Conservation (phyloP, 2,797 vertebrate genomes). For the Acestrorhynchus altus region DNA sequence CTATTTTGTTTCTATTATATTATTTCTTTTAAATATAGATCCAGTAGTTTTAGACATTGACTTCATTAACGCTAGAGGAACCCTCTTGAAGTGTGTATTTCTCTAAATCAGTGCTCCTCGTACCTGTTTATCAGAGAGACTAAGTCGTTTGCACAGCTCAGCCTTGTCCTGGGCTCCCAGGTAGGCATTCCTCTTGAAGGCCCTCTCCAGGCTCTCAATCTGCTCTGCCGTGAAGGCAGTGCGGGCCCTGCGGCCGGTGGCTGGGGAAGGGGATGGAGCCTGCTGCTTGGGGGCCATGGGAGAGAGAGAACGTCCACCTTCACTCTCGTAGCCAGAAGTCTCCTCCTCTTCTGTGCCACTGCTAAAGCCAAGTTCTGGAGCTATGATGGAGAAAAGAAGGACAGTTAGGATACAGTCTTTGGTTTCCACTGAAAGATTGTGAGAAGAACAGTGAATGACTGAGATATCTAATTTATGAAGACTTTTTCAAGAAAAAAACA, state of each 20-base stretch:
- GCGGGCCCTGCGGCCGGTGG: constrained; percentile 74
- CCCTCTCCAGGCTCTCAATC: constrained; percentile 77
- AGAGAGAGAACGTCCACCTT: constrained; percentile 71
- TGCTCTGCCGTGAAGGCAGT: constrained; percentile 82
- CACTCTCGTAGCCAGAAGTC: constrained; percentile 81
- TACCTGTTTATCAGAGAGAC: constrained; percentile 83
- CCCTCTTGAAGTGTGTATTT: not conserved
- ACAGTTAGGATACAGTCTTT: not conserved
- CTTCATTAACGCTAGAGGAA: too few species aligned
- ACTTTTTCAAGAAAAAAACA: too few species aligned
- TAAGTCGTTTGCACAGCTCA: constrained; percentile 78
- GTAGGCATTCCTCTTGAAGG: constrained; percentile 80
- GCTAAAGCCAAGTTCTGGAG: constrained; percentile 63
- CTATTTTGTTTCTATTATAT: too few species aligned
- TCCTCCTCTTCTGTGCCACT: constrained; percentile 75
- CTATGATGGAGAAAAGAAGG: constrained; percentile 23
- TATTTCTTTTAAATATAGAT: too few species aligned
- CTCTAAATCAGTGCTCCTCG: not conserved
- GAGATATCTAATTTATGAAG: too few species aligned
- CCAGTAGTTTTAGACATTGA: too few species aligned
- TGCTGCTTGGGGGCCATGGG: constrained; percentile 47
- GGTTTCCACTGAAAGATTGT: not conserved
- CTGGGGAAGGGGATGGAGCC: constrained; percentile 44
- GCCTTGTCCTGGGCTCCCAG: constrained; percentile 81
- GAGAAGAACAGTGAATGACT: not conserved